Evolutionary conservation across 2,113 vertebrate species (phyloP).

Genomic region (Pseudopodoces humilis): DNA sequence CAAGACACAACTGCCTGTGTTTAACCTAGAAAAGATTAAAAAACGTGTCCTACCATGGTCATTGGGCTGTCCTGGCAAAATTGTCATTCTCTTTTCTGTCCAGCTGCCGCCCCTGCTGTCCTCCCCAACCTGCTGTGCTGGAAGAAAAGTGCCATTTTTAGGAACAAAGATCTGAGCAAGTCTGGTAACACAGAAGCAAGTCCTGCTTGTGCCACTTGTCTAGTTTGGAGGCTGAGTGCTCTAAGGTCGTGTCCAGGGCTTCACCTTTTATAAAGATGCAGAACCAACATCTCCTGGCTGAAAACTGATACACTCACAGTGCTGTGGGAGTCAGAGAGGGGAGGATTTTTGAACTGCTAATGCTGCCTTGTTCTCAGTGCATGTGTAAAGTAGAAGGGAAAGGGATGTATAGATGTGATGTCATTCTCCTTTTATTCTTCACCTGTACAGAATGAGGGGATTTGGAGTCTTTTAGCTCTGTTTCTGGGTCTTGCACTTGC

Average conservation of each 20-base stretch:
- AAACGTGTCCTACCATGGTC: slow-evolving; percentile 1
- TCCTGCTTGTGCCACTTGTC: neutral
- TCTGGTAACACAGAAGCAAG: neutral
- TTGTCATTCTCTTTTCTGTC: neutral
- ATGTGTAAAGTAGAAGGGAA: neutral
- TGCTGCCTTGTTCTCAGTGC: neutral
- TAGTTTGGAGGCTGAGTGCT: neutral
- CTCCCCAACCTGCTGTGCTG: neutral
- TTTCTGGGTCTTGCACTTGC: neutral
- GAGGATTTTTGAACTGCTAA: neutral
- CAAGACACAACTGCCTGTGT: slow-evolving; percentile 55
- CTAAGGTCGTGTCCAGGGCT: neutral
- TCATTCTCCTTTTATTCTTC: neutral
- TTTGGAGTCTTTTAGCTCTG: neutral
- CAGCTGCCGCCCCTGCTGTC: neutral
- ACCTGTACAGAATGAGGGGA: neutral
- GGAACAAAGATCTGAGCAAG: neutral
- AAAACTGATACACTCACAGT: neutral
- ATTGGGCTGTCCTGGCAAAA: slow-evolving; percentile 40
- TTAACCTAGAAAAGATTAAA: slow-evolving; percentile 65
- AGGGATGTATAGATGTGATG: neutral
- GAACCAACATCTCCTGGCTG: neutral
- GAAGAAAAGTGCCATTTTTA: neutral
- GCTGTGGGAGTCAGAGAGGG: neutral
- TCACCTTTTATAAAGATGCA: neutral